A percentile compares a stretch with the other conserved stretches of the same genome.
These are phyloP conservation scores for Lepidocyrtoides sp. DNA, from an alignment of 2,888 invertebrate genomes.

Conservation along the genomic window DNA sequence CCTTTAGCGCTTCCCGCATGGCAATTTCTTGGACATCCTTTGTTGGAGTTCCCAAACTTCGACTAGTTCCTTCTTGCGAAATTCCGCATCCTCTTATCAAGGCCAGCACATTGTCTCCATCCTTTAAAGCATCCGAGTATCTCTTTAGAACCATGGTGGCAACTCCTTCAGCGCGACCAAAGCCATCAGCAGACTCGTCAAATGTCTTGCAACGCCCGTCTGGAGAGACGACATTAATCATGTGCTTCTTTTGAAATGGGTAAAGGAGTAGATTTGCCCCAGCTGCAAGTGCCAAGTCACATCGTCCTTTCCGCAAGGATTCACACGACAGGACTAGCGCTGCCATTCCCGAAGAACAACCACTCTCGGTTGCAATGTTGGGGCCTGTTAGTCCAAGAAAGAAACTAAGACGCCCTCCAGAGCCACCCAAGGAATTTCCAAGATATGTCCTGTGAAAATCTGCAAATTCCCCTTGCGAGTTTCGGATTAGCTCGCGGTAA, in stretches of 20 bases:
- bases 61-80: constrained; percentile 72
- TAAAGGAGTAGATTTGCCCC: constrained; percentile 78
- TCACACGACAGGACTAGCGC: constrained; percentile 68
- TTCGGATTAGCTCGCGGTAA: constrained; percentile 55
- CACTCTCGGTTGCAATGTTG: constrained; percentile 79
- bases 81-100: constrained; percentile 72
- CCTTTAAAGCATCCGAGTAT: constrained; percentile 74
- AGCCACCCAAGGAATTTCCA: constrained; percentile 86
- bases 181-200: constrained; percentile 78
- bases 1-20: constrained; percentile 66
- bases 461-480: constrained; percentile 35
- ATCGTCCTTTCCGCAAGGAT: constrained; percentile 50
- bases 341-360: constrained; percentile 62
- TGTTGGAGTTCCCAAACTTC: constrained; percentile 79
- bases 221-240: constrained; percentile 66
- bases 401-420: constrained; percentile 71
- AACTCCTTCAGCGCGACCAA: constrained; percentile 74
- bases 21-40: constrained; percentile 71
- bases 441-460: constrained; percentile 80
- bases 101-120: constrained; percentile 65
- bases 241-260: constrained; percentile 72
- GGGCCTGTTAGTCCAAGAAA: constrained; percentile 79
- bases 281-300: constrained; percentile 63
- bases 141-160: constrained; percentile 72
- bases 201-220: constrained; percentile 75